These are phyloP conservation scores for Poecilia latipinna DNA, from an alignment of 2,113 vertebrate genomes.

Conservation along the genomic window DNA sequence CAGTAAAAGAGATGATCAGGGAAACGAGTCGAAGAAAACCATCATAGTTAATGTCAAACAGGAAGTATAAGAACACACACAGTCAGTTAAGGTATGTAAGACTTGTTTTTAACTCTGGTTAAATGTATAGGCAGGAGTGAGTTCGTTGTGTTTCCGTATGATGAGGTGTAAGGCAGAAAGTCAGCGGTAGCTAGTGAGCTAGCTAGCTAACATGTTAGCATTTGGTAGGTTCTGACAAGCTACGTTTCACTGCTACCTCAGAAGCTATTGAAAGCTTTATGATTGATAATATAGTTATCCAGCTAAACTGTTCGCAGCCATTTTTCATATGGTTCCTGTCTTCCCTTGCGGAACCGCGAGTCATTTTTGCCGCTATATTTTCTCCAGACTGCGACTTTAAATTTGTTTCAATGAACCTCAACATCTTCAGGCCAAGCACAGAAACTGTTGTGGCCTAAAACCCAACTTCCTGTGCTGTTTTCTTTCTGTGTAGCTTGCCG, in stretches of 20 bases:
- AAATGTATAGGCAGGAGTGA: background rate
- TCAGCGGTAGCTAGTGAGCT: slow-evolving; percentile 61
- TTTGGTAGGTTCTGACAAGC: slow-evolving; percentile 15
- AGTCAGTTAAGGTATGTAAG: slow-evolving; percentile 36
- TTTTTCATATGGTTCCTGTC: background rate
- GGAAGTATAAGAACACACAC: background rate
- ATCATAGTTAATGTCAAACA: slow-evolving; percentile 19
- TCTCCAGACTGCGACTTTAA: background rate
- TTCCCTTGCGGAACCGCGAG: background rate
- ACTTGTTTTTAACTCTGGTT: background rate
- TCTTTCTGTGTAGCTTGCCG: background rate
- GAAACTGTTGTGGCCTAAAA: slow-evolving; percentile 66
- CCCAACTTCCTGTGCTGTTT: slow-evolving; percentile 58
- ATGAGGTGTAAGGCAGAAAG: slow-evolving; percentile 23
- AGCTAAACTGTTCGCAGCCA: fast-evolving
- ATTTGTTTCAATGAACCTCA: slow-evolving; percentile 39
- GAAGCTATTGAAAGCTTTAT: slow-evolving; percentile 4
- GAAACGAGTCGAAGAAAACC: slow-evolving; percentile 58
- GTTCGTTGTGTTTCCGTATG: slow-evolving; percentile 30
- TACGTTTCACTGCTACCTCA: slow-evolving; percentile 2
- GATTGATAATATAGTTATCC: background rate
- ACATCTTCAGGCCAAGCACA: slow-evolving; percentile 41
- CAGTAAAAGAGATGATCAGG: slow-evolving; percentile 62
- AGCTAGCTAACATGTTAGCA: slow-evolving; percentile 51
- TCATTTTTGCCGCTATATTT: background rate